These are phyloP conservation scores for Plagiodera versicolora DNA, from an alignment of 2,888 invertebrate genomes.

Conservation along the genomic window DNA sequence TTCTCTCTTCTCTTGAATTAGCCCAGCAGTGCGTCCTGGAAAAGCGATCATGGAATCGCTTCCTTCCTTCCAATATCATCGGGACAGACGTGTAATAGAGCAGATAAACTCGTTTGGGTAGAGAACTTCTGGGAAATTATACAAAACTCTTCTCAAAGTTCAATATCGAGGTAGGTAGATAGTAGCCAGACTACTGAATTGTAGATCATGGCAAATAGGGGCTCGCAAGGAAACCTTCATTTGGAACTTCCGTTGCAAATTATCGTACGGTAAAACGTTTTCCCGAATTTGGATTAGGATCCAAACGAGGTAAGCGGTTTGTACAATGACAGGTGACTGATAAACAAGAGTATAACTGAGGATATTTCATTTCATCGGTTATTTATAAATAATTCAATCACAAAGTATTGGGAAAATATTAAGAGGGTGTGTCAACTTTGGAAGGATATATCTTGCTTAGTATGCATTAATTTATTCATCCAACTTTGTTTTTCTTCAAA, in stretches of 20 bases:
- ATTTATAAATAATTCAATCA: too few species aligned
- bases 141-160: conserved; percentile 11
- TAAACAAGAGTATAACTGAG: too few species aligned
- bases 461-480: too few species aligned
- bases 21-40: neutral
- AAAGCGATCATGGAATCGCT: neutral
- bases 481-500: too few species aligned
- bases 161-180: conserved; percentile 7
- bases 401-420: too few species aligned
- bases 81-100: neutral
- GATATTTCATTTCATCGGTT: too few species aligned
- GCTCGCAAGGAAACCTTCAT: conserved; percentile 6
- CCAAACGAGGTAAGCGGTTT: too few species aligned
- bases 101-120: neutral
- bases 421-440: too few species aligned
- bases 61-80: neutral
- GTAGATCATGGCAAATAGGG: conserved; percentile 15
- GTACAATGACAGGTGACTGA: too few species aligned
- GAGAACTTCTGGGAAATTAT: conserved; percentile 13
- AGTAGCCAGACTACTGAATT: conserved; percentile 13
- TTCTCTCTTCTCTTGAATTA: too few species aligned
- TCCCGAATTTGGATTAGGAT: neutral
- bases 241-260: conserved; percentile 2
- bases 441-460: too few species aligned
- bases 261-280: neutral